These are phyloP conservation scores for Eulemur macaco DNA, from an alignment of 2,113 vertebrate genomes.

Conservation along the genomic window DNA sequence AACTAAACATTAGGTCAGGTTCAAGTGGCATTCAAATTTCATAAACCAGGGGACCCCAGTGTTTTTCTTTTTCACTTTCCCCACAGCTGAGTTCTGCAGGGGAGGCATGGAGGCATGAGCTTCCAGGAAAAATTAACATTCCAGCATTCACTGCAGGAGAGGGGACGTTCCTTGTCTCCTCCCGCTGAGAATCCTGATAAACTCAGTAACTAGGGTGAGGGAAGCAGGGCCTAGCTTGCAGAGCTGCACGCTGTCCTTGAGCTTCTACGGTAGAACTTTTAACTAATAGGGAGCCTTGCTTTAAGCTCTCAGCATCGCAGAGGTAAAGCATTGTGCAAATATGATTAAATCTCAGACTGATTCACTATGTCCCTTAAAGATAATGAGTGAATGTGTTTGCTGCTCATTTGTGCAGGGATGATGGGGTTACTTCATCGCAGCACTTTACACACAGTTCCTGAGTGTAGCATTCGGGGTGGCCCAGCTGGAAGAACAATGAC, in stretches of 20 bases:
- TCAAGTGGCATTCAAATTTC: constrained; percentile 30
- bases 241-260: neutral
- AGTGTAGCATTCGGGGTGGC: neutral
- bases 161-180: neutral
- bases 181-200: constrained; percentile 8
- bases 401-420: neutral
- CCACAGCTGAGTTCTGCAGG: neutral
- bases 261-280: neutral
- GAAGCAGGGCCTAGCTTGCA: neutral
- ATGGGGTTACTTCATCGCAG: neutral
- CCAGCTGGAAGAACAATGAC: neutral
- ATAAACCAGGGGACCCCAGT: neutral
- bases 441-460: neutral
- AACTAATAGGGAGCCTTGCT: neutral
- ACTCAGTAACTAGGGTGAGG: neutral
- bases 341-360: neutral
- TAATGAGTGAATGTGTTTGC: neutral
- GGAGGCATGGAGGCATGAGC: neutral
- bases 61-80: neutral
- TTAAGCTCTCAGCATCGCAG: neutral
- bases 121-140: neutral
- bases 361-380: neutral
- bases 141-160: neutral
- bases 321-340: neutral
- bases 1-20: neutral